Conservation (phyloP, 2,888 invertebrate genomes). For the Lochmaea crataegi region DNA sequence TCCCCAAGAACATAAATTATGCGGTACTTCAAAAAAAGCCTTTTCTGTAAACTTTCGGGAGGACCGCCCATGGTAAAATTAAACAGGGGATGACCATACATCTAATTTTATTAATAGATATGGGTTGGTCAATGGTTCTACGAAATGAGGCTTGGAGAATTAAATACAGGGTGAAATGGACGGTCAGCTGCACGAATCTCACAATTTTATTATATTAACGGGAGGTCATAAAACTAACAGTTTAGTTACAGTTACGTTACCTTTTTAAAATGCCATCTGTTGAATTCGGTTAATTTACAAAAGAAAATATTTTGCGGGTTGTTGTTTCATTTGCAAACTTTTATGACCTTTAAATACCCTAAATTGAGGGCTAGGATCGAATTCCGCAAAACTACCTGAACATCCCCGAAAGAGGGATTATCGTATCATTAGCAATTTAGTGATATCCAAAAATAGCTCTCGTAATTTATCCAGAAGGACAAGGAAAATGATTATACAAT, state of each 20-base stretch:
- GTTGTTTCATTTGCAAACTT: too few species aligned
- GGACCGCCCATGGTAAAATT: constrained; percentile 45
- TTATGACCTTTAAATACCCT: too few species aligned
- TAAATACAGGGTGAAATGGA: constrained; percentile 19
- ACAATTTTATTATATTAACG: not conserved
- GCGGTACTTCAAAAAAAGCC: constrained; percentile 45
- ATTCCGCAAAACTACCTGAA: too few species aligned
- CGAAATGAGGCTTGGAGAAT: constrained; percentile 20
- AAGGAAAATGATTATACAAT: too few species aligned
- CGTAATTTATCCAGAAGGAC: too few species aligned
- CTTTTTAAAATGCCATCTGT: not conserved
- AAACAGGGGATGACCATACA: constrained; percentile 43
- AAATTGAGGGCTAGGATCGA: too few species aligned
- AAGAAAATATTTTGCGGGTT: not conserved
- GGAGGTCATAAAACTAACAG: not conserved
- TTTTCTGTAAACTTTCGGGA: constrained; percentile 46
- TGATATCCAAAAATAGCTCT: too few species aligned
- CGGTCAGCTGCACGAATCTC: constrained; percentile 13
- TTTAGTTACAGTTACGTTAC: not conserved
- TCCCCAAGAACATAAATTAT: constrained; percentile 45
- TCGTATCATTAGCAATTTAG: too few species aligned
- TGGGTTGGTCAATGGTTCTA: constrained; percentile 11
- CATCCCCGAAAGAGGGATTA: too few species aligned
- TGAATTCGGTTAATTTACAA: not conserved
- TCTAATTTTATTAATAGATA: constrained; percentile 31